Percentiles rank a stretch among this genome's conserved stretches.
Conservation (phyloP, 2,888 invertebrate species). For the Ennomos quercinarius region DNA sequence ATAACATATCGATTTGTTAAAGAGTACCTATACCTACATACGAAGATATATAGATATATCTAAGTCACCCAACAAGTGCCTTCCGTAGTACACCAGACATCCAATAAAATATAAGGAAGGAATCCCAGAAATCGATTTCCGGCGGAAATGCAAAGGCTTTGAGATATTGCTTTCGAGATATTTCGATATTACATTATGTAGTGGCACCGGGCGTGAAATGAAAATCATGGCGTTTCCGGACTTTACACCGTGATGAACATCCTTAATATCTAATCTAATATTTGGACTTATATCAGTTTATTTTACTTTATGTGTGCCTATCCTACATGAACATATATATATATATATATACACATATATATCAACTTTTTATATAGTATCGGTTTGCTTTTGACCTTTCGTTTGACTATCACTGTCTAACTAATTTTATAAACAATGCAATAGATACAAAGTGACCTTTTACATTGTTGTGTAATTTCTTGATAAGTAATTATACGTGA, state of each 20-base stretch:
- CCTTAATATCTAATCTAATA: neutral
- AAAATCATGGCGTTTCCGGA: slow-evolving; percentile 26
- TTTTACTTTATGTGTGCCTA: too few species aligned
- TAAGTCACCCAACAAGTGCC: slow-evolving; percentile 44
- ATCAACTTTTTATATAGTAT: too few species aligned
- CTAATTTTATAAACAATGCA: neutral
- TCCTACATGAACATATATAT: too few species aligned
- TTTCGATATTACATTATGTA: slow-evolving; percentile 39
- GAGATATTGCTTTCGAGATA: slow-evolving; percentile 54
- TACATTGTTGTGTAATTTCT: too few species aligned
- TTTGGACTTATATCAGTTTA: too few species aligned
- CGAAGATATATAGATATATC: too few species aligned
- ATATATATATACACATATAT: too few species aligned
- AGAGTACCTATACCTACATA: too few species aligned
- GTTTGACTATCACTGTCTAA: neutral
- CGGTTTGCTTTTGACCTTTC: too few species aligned
- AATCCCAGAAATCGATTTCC: slow-evolving; percentile 62
- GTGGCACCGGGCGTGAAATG: slow-evolving; percentile 33
- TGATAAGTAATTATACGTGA: too few species aligned
- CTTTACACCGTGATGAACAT: slow-evolving; percentile 5
- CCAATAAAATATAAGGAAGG: slow-evolving; percentile 55
- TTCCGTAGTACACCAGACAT: slow-evolving; percentile 47
- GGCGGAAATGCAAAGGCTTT: slow-evolving; percentile 57
- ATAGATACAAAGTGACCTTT: too few species aligned
- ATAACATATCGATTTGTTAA: too few species aligned